Conservation (phyloP, 2,113 vertebrate genomes). For the Amazona vittata region DNA sequence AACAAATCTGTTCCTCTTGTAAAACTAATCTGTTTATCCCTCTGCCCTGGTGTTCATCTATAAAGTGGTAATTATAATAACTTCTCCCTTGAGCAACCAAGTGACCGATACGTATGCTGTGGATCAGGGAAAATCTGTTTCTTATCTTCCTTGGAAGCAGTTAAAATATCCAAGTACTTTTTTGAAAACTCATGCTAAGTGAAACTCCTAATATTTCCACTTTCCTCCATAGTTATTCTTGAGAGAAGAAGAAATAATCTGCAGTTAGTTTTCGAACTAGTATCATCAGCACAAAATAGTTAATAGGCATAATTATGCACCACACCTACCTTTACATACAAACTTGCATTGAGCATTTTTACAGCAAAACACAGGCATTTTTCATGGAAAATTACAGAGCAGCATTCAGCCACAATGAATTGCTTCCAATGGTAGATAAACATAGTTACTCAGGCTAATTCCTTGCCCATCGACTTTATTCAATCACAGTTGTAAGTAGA, state of each 20-base stretch:
- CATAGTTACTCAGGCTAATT: neutral
- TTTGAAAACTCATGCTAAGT: neutral
- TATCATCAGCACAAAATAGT: neutral
- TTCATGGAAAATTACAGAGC: neutral
- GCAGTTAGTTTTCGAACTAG: neutral
- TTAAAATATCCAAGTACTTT: neutral
- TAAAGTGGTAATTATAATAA: neutral
- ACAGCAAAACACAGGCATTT: neutral
- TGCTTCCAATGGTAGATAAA: neutral
- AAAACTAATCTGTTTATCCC: slow-evolving; percentile 1
- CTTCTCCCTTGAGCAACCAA: slow-evolving; percentile 16
- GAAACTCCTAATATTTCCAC: neutral
- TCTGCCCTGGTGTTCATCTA: neutral
- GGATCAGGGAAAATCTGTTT: slow-evolving; percentile 9
- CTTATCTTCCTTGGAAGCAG: neutral
- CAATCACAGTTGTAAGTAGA: neutral
- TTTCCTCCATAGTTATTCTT: neutral
- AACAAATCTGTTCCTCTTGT: neutral
- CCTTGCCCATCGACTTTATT: neutral
- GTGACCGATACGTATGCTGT: neutral
- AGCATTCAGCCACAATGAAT: neutral
- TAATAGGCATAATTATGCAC: neutral
- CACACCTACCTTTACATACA: neutral
- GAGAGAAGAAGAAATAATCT: neutral
- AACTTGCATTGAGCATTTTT: neutral